These are phyloP conservation scores for Andinoacara biseriatus DNA, from an alignment of 2,113 vertebrate species.

Conservation along the genomic window DNA sequence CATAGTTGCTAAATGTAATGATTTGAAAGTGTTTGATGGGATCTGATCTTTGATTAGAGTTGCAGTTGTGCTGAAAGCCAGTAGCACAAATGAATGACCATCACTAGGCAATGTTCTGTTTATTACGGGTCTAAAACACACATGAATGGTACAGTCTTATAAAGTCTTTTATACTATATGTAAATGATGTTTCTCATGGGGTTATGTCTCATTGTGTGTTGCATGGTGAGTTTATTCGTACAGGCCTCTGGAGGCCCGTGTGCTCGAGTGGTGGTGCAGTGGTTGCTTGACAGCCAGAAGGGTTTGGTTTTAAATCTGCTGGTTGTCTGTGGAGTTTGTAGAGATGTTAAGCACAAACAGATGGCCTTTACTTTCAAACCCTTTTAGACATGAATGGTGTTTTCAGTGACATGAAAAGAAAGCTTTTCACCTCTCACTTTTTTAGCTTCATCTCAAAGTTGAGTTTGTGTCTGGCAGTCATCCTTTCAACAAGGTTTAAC, in stretches of 20 bases:
- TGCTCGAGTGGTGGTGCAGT: background rate
- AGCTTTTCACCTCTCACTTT: background rate
- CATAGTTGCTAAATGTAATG: background rate
- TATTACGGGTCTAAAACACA: background rate
- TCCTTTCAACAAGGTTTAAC: background rate
- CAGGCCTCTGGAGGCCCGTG: background rate
- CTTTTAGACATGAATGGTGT: background rate
- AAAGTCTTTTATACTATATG: background rate
- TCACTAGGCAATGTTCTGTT: background rate
- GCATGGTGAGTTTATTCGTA: background rate
- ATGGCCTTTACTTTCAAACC: background rate
- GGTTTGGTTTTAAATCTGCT: background rate
- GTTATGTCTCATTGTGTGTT: background rate
- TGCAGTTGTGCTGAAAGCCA: background rate
- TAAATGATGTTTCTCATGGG: background rate
- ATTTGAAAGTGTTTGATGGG: background rate
- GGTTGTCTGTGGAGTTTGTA: background rate
- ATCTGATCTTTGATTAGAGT: background rate
- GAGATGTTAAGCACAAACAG: background rate
- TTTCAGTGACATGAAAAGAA: background rate
- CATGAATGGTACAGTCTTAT: fast-evolving
- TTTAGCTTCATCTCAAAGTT: background rate
- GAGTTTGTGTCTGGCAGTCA: background rate
- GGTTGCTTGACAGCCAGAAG: background rate
- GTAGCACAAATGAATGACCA: background rate